Evolutionary conservation across 2,113 vertebrate genomes (phyloP).

Genomic region (Anhinga rufa): DNA sequence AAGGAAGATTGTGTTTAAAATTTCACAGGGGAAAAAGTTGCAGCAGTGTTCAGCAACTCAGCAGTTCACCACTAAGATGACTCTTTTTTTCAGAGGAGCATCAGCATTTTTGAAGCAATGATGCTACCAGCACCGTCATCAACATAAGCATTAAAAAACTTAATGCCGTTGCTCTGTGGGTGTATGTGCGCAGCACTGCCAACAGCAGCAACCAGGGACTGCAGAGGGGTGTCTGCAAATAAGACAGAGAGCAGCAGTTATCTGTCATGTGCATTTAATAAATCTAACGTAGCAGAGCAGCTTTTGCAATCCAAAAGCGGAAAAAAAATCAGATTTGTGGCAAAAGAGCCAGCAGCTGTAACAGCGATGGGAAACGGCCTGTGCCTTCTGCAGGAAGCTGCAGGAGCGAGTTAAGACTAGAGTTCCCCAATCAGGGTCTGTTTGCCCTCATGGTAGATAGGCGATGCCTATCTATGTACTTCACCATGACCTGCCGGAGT

Average conservation of each 20-base stretch:
- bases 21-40: not conserved
- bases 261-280: not conserved
- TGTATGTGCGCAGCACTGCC: not conserved
- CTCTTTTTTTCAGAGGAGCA: not conserved
- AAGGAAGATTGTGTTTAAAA: not conserved
- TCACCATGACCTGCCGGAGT: not conserved
- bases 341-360: not conserved
- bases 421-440: accelerated
- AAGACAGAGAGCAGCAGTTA: not conserved
- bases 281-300: not conserved
- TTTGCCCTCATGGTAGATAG: accelerated
- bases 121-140: not conserved
- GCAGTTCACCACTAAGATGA: not conserved
- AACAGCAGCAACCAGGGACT: not conserved
- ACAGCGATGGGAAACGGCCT: accelerated
- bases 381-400: not conserved
- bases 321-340: not conserved
- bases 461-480: not conserved
- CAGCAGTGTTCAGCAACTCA: not conserved
- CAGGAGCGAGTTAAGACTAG: accelerated
- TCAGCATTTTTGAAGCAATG: not conserved
- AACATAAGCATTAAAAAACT: too few relatives aligned
- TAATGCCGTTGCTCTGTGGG: accelerated
- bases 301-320: not conserved
- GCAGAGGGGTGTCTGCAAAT: not conserved